These are phyloP conservation scores for Platypus cylindrus DNA, from an alignment of 2,888 invertebrate species.

Conservation along the genomic window DNA sequence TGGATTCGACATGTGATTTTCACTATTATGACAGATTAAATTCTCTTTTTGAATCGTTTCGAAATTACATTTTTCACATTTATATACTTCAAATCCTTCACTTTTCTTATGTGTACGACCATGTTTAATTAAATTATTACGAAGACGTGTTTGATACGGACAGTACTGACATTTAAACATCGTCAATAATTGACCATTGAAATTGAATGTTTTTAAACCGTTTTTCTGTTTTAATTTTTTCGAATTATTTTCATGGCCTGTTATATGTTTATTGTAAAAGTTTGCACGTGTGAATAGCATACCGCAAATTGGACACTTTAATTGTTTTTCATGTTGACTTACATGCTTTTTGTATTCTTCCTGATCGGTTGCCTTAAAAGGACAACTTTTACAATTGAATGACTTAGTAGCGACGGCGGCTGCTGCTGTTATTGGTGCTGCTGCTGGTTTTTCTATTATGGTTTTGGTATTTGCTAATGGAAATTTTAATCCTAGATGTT, in stretches of 20 bases:
- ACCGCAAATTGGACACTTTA: conserved; percentile 5
- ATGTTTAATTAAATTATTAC: conserved; percentile 9
- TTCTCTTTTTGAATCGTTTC: conserved; percentile 15
- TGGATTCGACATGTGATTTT: conserved; percentile 6
- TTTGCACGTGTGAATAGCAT: conserved; percentile 4
- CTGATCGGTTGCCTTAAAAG: conserved; percentile 2
- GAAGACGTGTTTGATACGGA: conserved; percentile 13
- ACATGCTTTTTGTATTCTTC: conserved; percentile 4
- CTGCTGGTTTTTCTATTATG: neutral
- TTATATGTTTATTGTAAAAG: conserved; percentile 7
- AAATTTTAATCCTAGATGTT: no score
- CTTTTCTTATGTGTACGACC: conserved; percentile 7
- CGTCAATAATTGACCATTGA: conserved; percentile 13
- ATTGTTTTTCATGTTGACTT: conserved; percentile 4
- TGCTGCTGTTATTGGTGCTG: neutral
- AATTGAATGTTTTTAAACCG: conserved; percentile 2
- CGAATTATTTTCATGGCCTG: conserved; percentile 2
- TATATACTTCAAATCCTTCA: conserved; percentile 8
- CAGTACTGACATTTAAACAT: conserved; percentile 14
- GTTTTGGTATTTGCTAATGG: neutral
- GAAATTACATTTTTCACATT: conserved; percentile 11
- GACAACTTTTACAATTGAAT: conserved; percentile 8
- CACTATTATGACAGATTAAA: conserved; percentile 11
- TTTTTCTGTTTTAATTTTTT: neutral
- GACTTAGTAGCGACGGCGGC: neutral